phyloP scores from a whole-genome alignment of 1,140 invertebrate species.

The Aplysia californica region DNA sequence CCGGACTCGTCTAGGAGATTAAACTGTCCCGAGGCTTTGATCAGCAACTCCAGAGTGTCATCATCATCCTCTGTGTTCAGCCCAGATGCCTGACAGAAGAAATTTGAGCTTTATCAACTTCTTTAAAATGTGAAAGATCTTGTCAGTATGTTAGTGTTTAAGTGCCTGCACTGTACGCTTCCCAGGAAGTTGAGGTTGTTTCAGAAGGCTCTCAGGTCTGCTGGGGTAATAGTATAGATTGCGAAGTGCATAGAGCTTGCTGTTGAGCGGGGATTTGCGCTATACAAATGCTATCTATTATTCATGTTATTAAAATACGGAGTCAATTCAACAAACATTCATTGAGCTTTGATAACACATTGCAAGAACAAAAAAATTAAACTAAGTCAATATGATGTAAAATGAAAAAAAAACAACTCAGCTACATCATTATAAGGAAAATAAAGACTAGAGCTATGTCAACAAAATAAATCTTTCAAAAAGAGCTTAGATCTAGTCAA shows the following conservation, averaged over 20 bases:
- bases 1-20: constrained; percentile 48
- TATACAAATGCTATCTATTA: too few species aligned
- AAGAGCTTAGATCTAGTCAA: too few species aligned
- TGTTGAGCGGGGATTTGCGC: too few species aligned
- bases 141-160: too few species aligned
- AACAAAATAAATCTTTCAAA: too few species aligned
- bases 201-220: too few species aligned
- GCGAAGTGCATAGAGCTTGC: too few species aligned
- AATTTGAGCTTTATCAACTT: too few species aligned
- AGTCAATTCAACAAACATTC: background rate
- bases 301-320: background rate
- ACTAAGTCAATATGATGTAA: background rate
- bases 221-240: too few species aligned
- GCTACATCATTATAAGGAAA: background rate
- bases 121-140: too few species aligned
- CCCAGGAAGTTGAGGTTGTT: too few species aligned
- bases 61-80: constrained; percentile 55
- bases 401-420: background rate
- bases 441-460: background rate
- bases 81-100: constrained; percentile 42
- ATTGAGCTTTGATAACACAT: background rate
- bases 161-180: too few species aligned
- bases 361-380: background rate
- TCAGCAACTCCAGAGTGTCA: constrained; percentile 54
- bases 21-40: constrained; percentile 58